Evolutionary conservation across 2,888 invertebrate genomes (phyloP).

Genomic region (Sialis fuliginosa): DNA sequence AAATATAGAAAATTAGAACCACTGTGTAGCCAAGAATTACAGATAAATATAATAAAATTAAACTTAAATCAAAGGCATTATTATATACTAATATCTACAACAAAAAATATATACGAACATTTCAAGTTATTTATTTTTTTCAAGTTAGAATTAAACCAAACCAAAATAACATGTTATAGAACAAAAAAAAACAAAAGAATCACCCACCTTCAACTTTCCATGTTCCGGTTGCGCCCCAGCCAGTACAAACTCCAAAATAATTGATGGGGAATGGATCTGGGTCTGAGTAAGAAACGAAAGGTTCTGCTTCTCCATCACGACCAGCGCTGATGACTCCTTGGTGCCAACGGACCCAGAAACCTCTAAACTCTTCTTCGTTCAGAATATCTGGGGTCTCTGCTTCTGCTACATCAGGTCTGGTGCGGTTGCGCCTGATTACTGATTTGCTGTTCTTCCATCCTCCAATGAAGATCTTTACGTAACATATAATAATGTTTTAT

Average conservation of each 20-base stretch:
- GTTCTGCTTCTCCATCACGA: slow-evolving; percentile 41
- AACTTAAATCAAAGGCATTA: no score
- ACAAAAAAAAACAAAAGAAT: not conserved
- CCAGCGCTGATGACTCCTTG: slow-evolving; percentile 30
- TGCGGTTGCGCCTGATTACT: slow-evolving; percentile 60
- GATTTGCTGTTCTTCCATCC: slow-evolving; percentile 78
- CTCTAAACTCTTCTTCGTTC: slow-evolving; percentile 53
- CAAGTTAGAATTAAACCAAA: no score
- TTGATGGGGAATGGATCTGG: slow-evolving; percentile 50
- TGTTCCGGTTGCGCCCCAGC: slow-evolving; percentile 67
- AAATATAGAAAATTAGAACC: no score
- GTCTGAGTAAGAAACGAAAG: slow-evolving; percentile 58
- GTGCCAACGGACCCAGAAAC: slow-evolving; percentile 73
- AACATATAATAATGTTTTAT: no score
- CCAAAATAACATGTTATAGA: no score
- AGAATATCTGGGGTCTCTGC: slow-evolving; percentile 55
- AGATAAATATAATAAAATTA: no score
- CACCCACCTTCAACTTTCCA: slow-evolving; percentile 64
- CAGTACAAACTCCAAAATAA: slow-evolving; percentile 68
- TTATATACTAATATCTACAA: no score
- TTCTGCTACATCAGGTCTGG: slow-evolving; percentile 56
- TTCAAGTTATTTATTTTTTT: no score
- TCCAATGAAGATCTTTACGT: slow-evolving; percentile 54
- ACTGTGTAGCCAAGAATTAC: no score
- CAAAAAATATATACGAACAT: no score